These are phyloP conservation scores for Spermophilus dauricus DNA, from an alignment of 2,113 vertebrate species.

Conservation along the genomic window DNA sequence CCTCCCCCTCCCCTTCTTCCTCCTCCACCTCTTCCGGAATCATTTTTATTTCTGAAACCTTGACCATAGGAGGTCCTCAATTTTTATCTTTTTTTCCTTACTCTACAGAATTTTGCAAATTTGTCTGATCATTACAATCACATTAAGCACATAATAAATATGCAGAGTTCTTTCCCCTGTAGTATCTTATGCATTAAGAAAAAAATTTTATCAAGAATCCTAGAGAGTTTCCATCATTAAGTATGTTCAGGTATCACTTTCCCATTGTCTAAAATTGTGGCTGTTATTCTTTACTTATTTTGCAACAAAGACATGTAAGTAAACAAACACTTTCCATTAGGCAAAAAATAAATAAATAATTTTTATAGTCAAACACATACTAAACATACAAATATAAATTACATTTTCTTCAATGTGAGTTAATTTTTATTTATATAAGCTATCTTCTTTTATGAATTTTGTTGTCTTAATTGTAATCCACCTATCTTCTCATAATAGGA, in stretches of 20 bases:
- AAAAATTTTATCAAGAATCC: neutral
- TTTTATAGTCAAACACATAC: neutral
- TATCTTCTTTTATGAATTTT: neutral
- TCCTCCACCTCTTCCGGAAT: neutral
- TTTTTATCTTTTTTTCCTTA: neutral
- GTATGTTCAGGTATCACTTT: neutral
- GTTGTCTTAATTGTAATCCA: neutral
- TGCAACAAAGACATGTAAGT: neutral
- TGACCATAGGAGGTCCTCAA: neutral
- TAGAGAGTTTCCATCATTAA: neutral
- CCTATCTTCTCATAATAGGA: neutral
- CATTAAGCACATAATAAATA: neutral
- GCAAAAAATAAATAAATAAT: neutral
- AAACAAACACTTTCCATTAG: neutral
- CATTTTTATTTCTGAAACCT: slow-evolving; percentile 1
- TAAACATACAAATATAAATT: neutral
- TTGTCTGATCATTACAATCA: neutral
- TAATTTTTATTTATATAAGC: neutral
- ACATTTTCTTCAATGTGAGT: neutral
- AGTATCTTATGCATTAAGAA: neutral
- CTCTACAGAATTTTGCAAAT: neutral
- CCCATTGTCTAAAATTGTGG: neutral
- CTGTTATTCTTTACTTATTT: neutral
- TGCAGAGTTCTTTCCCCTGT: neutral
- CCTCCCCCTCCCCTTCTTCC: too few relatives aligned